These are phyloP conservation scores for Aphidius ervi DNA, from an alignment of 1,140 invertebrate genomes.

Conservation along the genomic window DNA sequence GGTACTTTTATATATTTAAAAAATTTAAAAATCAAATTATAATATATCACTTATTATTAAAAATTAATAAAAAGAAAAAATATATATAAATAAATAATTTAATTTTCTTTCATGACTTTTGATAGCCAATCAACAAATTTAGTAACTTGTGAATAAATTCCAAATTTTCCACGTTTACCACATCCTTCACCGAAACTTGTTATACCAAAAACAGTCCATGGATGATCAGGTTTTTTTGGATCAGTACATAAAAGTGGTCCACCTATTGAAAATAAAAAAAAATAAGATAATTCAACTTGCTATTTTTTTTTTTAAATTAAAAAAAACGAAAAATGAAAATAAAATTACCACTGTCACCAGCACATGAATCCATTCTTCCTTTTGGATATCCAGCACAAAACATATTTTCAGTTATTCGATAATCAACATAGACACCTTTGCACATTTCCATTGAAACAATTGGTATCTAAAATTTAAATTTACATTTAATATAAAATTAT, in stretches of 20 bases:
- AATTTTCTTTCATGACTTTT: conserved; percentile 56
- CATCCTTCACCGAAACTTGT: conserved; percentile 94
- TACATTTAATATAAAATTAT: conserved; percentile 2
- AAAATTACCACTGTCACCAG: conserved; percentile 70
- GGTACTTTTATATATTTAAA: no score
- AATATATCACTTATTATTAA: no score
- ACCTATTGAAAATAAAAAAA: conserved; percentile 32
- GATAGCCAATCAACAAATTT: conserved; percentile 86
- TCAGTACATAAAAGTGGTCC: conserved; percentile 75
- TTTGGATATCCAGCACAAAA: conserved; percentile 79
- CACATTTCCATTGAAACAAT: conserved; percentile 74
- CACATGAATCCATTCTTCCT: conserved; percentile 77
- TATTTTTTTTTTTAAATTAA: no score
- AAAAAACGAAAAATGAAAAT: no score
- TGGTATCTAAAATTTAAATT: conserved; percentile 62
- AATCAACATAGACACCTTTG: conserved; percentile 71
- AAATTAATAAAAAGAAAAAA: no score
- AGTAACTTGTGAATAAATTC: conserved; percentile 83
- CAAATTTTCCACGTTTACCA: conserved; percentile 84
- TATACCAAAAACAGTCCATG: conserved; percentile 82
- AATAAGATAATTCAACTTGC: no score
- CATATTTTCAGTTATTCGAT: conserved; percentile 83
- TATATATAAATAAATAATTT: no score
- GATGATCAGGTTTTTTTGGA: conserved; percentile 50
- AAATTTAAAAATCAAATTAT: no score